Evolutionary conservation across 2,113 vertebrate genomes (phyloP), one percentile per base, ranked within the genome.

Genomic region (Sinocyclocheilus rhinocerous): DNA sequence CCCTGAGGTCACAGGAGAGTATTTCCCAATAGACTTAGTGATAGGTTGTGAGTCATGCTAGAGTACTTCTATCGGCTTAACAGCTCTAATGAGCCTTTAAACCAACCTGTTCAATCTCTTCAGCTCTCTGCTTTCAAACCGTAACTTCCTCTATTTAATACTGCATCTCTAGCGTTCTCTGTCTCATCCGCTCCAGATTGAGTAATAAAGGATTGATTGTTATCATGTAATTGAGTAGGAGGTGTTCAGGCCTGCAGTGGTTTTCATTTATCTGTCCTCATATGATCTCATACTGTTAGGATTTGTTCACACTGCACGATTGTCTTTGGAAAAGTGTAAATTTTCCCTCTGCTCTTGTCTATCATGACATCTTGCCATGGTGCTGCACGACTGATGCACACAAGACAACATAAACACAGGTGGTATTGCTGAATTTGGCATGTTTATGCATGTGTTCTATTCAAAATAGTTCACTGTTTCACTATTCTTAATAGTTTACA

Each of bases 21-120:
- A 63, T 89, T 85, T 83, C 52, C 85, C 18, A 39, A 15, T 87
- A 29, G 45, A 81, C 83, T 33, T 33, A 52, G 77, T 22, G 29
- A 33, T 33, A 33, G 29, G 33, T 39, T 11, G 50, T 87, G 88
- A 87, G 78, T 89, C 85, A 83, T 72, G 15, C 69, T 82, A 26
- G 42, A 81, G 82, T 78, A 86, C 70, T 59, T 86, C 67, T 36
- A 85, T 87, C 78, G 76, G 79, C 76, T 83, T 80, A 86, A 80
- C 81, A 72, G 79, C 36, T 77, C 84, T 83, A 83, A 88, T 73
- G n/a, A 77, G 77, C 20, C 80, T 88, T 29, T 48, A 36, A 48
- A 2, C 24, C 72, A 50, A 13, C 52, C 20, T 52, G 16, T 15
- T 52, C 57, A 67, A 57, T 81, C n/a, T 26, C 61, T 48, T 65